These are phyloP conservation scores for Lepidocolaptes lacrymiger DNA, from an alignment of 2,797 vertebrate species.

Conservation along the genomic window DNA sequence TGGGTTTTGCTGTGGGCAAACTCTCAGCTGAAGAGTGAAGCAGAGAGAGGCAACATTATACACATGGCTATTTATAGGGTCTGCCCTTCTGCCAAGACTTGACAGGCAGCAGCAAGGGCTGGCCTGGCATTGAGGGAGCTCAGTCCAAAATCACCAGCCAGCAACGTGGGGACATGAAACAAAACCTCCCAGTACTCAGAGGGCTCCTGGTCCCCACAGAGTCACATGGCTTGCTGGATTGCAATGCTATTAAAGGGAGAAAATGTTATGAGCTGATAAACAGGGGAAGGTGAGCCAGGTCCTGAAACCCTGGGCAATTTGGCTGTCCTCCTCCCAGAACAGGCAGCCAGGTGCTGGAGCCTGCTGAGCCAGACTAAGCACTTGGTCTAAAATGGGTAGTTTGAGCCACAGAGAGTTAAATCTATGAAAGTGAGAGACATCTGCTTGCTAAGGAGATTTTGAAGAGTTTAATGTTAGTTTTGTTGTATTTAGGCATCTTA, in stretches of 20 bases:
- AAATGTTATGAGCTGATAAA: not conserved
- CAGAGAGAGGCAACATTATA: not conserved
- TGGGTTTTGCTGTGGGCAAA: no score
- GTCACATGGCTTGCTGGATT: not conserved
- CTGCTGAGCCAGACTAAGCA: not conserved
- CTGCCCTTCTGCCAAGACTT: conserved; percentile 15
- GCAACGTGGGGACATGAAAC: not conserved
- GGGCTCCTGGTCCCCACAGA: not conserved
- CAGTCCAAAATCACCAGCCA: conserved; percentile 15
- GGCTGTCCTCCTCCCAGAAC: not conserved
- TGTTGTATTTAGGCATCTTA: not conserved
- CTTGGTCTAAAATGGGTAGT: not conserved
- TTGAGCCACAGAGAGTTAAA: not conserved
- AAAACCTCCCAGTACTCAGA: not conserved
- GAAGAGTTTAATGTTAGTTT: not conserved
- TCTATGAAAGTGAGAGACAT: not conserved
- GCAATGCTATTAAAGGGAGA: conserved; percentile 24
- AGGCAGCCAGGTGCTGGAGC: not conserved
- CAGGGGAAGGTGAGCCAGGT: not conserved
- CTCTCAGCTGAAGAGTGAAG: not conserved
- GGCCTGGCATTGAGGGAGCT: not conserved
- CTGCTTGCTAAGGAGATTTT: not conserved
- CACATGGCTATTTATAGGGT: conserved; percentile 10
- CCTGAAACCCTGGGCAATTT: not conserved
- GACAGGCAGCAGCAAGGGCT: conserved; percentile 17